phyloP scores from a whole-genome alignment of 2,888 invertebrate genomes.

The Parnassius apollo region DNA sequence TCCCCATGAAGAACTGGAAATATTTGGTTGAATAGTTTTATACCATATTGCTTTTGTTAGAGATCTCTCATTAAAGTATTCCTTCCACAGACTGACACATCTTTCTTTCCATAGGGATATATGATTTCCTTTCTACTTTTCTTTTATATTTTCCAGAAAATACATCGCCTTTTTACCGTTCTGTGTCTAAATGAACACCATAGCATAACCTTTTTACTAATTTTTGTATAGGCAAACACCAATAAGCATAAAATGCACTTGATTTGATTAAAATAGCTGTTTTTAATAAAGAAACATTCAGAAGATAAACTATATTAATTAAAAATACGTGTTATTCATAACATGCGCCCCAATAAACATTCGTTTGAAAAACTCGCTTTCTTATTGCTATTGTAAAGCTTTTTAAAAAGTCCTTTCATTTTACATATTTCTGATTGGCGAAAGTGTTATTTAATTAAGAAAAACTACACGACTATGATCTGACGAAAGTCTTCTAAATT shows the following conservation, averaged over 20 bases:
- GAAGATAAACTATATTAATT: conserved; percentile 3
- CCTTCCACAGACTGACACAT: no score
- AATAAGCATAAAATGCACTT: neutral
- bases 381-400: conserved; percentile 2
- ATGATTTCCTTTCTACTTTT: no score
- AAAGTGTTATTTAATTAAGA: conserved; percentile 23
- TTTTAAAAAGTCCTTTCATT: conserved; percentile 5
- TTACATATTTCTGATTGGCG: conserved; percentile 19
- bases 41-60: no score
- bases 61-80: no score
- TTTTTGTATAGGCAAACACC: no score
- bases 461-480: conserved; percentile 20
- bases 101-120: no score
- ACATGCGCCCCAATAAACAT: conserved; percentile 5
- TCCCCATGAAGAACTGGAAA: no score
- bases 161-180: no score
- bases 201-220: no score
- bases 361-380: neutral
- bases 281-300: conserved; percentile 4
- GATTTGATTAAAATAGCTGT: conserved; percentile 3
- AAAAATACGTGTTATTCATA: conserved; percentile 12
- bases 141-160: no score
- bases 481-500: conserved; percentile 17
- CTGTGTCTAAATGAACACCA: no score
- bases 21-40: no score